A percentile compares a stretch with the other conserved stretches of the same genome.
Evolutionary conservation across 1,140 invertebrate genomes (phyloP).

Genomic region (Drosophila mojavensis): DNA sequence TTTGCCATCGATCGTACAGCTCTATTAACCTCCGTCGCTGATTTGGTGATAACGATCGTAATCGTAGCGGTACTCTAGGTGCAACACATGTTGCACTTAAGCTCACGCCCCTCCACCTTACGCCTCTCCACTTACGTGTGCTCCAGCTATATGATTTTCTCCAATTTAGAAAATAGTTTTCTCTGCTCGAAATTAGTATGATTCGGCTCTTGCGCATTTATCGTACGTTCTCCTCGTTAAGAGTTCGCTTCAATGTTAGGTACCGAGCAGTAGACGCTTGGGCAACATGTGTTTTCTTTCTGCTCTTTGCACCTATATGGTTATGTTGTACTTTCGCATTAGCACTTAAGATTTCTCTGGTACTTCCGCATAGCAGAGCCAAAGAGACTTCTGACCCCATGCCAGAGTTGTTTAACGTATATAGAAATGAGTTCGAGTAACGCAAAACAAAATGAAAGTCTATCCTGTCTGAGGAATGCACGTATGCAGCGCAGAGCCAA

Average conservation of each 20-base stretch:
- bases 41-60: slow-evolving; percentile 83
- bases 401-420: too few relatives aligned
- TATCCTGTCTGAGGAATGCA: background rate
- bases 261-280: slow-evolving; percentile 29
- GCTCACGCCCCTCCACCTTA: background rate
- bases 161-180: slow-evolving; percentile 75
- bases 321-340: slow-evolving; percentile 2
- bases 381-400: too few relatives aligned
- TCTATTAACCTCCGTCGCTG: slow-evolving; percentile 74
- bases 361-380: slow-evolving; percentile 23
- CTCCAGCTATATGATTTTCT: slow-evolving; percentile 64
- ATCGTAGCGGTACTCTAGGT: slow-evolving; percentile 69
- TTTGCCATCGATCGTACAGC: slow-evolving; percentile 52
- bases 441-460: slow-evolving; percentile 38
- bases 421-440: background rate
- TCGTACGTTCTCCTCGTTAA: slow-evolving; percentile 58
- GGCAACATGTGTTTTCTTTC: slow-evolving; percentile 60
- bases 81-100: slow-evolving; percentile 74
- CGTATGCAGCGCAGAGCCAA: slow-evolving; percentile 4
- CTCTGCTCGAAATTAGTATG: slow-evolving; percentile 63
- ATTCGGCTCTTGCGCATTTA: slow-evolving; percentile 48
- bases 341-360: background rate
- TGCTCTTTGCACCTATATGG: slow-evolving; percentile 49
- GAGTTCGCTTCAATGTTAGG: slow-evolving; percentile 41
- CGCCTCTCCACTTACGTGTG: slow-evolving; percentile 2